These are phyloP conservation scores for Alitta virens DNA, from an alignment of 2,888 invertebrate species.

Conservation along the genomic window DNA sequence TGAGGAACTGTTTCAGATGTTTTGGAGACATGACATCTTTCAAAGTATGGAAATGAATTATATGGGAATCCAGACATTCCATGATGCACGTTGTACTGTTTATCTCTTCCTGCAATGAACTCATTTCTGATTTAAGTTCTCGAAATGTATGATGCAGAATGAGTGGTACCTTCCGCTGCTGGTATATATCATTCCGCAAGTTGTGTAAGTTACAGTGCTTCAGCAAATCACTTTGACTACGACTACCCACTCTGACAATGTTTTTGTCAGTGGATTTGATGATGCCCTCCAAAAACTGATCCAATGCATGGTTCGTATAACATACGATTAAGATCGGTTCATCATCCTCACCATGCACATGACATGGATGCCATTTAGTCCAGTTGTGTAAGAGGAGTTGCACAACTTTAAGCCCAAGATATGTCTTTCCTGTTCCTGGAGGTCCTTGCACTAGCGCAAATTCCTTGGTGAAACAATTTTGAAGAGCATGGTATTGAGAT, in stretches of 20 bases:
- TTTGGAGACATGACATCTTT: slow-evolving; percentile 13
- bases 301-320: slow-evolving; percentile 56
- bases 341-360: not conserved
- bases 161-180: slow-evolving; percentile 13
- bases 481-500: slow-evolving; percentile 45
- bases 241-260: slow-evolving; percentile 48
- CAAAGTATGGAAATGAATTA: slow-evolving; percentile 38
- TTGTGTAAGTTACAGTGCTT: not conserved
- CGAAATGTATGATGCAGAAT: not conserved
- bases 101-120: slow-evolving; percentile 9
- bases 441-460: slow-evolving; percentile 63
- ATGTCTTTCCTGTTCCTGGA: slow-evolving; percentile 85
- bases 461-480: slow-evolving; percentile 46
- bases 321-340: slow-evolving; percentile 51
- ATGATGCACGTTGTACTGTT: slow-evolving; percentile 4
- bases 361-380: slow-evolving; percentile 46
- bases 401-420: slow-evolving; percentile 74
- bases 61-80: slow-evolving; percentile 31
- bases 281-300: slow-evolving; percentile 56
- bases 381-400: slow-evolving; percentile 65
- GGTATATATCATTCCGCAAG: not conserved
- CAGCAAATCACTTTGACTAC: slow-evolving; percentile 15
- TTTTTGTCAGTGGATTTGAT: slow-evolving; percentile 34
- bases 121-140: slow-evolving; percentile 15
- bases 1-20: no score